phyloP scores from a whole-genome alignment of 2,888 invertebrate genomes.

The Salticus scenicus region DNA sequence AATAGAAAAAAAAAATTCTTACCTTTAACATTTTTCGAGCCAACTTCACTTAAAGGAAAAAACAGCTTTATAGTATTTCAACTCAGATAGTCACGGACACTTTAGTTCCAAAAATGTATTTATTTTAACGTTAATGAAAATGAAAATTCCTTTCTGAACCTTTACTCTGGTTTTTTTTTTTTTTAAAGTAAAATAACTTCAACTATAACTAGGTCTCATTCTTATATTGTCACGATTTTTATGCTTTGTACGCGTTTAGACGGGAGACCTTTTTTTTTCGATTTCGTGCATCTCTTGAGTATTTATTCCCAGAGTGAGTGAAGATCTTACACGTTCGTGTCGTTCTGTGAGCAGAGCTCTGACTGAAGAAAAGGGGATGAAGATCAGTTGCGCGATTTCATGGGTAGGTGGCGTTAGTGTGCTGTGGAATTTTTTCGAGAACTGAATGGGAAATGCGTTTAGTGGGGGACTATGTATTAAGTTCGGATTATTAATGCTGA shows the following conservation, averaged over 20 bases:
- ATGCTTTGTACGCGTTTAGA: neutral
- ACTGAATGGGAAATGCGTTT: constrained; percentile 5
- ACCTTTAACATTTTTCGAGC: neutral
- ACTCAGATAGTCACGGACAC: neutral
- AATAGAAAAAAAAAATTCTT: neutral
- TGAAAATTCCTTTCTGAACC: neutral
- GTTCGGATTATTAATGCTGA: neutral
- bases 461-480: neutral
- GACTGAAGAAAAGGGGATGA: constrained; percentile 16
- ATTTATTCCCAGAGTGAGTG: constrained; percentile 11
- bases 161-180: neutral
- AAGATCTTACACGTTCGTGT: neutral
- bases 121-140: neutral
- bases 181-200: neutral
- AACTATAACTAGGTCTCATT: neutral
- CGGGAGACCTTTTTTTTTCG: neutral
- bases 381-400: constrained; percentile 37
- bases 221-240: neutral
- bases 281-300: neutral
- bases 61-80: neutral
- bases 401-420: constrained; percentile 45
- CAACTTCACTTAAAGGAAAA: neutral
- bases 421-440: neutral
- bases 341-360: constrained; percentile 23
- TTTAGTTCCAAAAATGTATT: neutral